These are phyloP conservation scores for Drosophila histrio DNA, from an alignment of 2,888 invertebrate species.

Conservation along the genomic window DNA sequence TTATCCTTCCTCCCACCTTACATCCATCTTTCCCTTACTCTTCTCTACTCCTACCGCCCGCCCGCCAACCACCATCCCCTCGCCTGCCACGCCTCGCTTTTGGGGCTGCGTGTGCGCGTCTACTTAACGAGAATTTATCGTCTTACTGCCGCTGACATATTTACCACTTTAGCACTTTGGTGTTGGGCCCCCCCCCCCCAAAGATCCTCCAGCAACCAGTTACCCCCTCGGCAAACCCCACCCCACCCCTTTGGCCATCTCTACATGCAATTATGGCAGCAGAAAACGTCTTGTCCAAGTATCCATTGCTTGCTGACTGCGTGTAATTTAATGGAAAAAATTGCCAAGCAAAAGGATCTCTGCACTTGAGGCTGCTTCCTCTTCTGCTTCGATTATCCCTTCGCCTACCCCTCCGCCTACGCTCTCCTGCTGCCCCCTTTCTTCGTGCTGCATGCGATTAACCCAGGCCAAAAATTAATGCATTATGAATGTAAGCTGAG, in stretches of 20 bases:
- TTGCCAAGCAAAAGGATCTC: conserved; percentile 21
- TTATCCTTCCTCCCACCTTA: conserved; percentile 16
- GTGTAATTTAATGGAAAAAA: conserved; percentile 77
- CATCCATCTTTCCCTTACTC: not conserved
- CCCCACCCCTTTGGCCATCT: not conserved
- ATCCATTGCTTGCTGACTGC: conserved; percentile 40
- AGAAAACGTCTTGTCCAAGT: conserved; percentile 52
- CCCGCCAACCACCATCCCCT: not conserved
- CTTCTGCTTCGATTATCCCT: not conserved
- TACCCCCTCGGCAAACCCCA: too few relatives aligned
- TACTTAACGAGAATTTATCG: conserved; percentile 80
- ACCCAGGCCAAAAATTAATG: conserved; percentile 61
- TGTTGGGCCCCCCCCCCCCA: not conserved
- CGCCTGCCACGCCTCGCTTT: not conserved
- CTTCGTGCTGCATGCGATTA: conserved; percentile 38
- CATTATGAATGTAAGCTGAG: conserved; percentile 70
- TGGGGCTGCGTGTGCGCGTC: conserved; percentile 73
- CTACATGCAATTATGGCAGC: conserved; percentile 56
- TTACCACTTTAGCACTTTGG: conserved; percentile 76
- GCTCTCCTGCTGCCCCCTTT: not conserved
- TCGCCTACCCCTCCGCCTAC: too few relatives aligned
- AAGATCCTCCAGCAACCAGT: conserved; percentile 19
- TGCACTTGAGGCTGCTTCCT: conserved; percentile 38
- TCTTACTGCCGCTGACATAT: conserved; percentile 78
- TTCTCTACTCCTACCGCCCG: not conserved